phyloP scores from a whole-genome alignment of 2,113 vertebrate genomes.

The Xyliphius kryptos region DNA sequence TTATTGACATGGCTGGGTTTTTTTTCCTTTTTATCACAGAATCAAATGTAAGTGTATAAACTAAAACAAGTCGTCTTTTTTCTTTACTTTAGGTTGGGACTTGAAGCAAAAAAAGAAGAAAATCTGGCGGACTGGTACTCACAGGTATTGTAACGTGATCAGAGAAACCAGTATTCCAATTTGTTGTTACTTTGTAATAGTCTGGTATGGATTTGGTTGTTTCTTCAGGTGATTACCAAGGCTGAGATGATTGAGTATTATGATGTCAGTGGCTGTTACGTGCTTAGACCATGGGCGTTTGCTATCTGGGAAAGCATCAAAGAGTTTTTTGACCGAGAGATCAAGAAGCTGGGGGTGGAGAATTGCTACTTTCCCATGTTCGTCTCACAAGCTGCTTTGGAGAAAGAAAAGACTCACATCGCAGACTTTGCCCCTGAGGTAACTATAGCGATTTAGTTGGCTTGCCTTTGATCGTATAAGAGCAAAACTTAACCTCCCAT shows the following conservation, averaged over 20 bases:
- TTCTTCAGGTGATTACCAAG: conserved; percentile 89
- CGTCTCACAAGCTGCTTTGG: conserved; percentile 89
- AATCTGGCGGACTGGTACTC: conserved; percentile 96
- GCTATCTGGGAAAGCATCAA: conserved; percentile 91
- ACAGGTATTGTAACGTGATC: conserved; percentile 72
- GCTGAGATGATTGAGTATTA: conserved; percentile 98
- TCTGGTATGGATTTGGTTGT: not conserved
- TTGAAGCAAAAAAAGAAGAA: conserved; percentile 95
- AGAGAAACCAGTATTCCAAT: no score
- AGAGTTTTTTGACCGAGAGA: conserved; percentile 86
- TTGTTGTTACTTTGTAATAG: no score
- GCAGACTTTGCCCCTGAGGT: conserved; percentile 97
- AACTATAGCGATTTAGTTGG: conserved; percentile 1
- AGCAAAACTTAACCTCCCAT: not conserved
- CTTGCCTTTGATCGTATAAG: not conserved
- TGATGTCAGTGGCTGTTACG: conserved; percentile 93
- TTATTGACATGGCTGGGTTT: no score
- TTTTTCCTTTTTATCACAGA: no score
- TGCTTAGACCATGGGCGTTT: conserved; percentile 93
- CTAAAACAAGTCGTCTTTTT: no score
- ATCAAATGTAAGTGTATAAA: no score
- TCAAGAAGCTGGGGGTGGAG: conserved; percentile 93
- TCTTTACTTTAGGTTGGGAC: conserved; percentile 71
- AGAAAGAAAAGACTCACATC: conserved; percentile 89
- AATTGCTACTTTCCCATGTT: conserved; percentile 99